These are phyloP conservation scores for Trachelus tabidus DNA, from an alignment of 2,888 invertebrate species.

Conservation along the genomic window DNA sequence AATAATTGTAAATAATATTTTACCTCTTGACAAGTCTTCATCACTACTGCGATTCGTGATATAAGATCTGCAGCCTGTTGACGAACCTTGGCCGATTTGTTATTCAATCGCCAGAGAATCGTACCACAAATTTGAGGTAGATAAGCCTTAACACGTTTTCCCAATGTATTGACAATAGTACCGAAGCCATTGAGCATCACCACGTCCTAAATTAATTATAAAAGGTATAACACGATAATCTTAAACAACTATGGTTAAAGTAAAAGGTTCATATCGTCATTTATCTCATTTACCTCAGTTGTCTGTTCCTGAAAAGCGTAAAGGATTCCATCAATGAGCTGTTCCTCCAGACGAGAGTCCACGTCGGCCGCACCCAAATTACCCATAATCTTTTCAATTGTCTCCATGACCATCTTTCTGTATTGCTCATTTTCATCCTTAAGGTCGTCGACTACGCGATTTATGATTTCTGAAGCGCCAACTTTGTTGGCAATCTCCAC, in stretches of 20 bases:
- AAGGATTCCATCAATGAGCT: conserved; percentile 98
- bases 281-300: conserved; percentile 78
- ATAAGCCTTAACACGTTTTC: conserved; percentile 97
- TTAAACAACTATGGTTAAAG: neutral
- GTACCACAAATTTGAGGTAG: conserved; percentile 99
- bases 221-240: conserved; percentile 5
- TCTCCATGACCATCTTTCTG: conserved; percentile 99
- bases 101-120: conserved; percentile 98
- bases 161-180: conserved; percentile 97
- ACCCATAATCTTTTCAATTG: conserved; percentile 98
- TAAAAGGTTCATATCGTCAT: conserved; percentile 8
- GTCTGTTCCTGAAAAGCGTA: conserved; percentile 99
- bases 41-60: conserved; percentile 96
- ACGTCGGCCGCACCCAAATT: conserved; percentile 98
- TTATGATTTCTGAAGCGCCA: conserved; percentile 99
- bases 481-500: conserved; percentile 99
- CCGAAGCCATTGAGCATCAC: conserved; percentile 99
- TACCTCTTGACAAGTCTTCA: conserved; percentile 98
- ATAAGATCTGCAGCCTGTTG: conserved; percentile 99
- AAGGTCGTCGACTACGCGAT: conserved; percentile 97
- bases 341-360: conserved; percentile 97
- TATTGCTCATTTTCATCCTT: conserved; percentile 99
- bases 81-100: conserved; percentile 98
- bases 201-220: conserved; percentile 78
- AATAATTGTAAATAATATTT: conserved; percentile 6